A percentile compares a stretch with the other conserved stretches of the same genome.
Evolutionary conservation across 53 echinoderm and acorn worm species (phyloP).

Genomic region (Hippasteria phrygiana): DNA sequence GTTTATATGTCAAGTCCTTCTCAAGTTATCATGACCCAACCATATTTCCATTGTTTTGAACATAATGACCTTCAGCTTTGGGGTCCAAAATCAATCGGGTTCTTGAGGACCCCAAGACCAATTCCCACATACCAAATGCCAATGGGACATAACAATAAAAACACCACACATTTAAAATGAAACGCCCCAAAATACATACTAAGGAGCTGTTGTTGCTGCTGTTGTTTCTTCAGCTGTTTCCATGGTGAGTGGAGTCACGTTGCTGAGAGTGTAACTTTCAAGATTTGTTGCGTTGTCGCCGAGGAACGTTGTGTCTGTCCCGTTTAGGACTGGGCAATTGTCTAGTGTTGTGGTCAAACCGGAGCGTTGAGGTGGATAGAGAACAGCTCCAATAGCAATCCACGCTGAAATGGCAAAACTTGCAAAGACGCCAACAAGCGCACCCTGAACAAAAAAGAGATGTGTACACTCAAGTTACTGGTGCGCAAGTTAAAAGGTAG

Average conservation of each 20-base stretch:
- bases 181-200: constrained; percentile 42
- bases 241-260: constrained; percentile 34
- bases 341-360: constrained; percentile 70
- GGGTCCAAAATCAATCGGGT: too few relatives aligned
- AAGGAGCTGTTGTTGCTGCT: constrained; percentile 52
- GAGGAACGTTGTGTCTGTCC: constrained; percentile 2
- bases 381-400: constrained; percentile 81
- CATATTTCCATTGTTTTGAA: too few relatives aligned
- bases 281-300: background rate
- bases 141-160: too few relatives aligned
- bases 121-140: too few relatives aligned
- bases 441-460: constrained; percentile 69
- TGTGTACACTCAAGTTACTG: background rate
- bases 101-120: too few relatives aligned
- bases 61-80: too few relatives aligned
- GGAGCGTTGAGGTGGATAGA: constrained; percentile 61
- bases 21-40: too few relatives aligned
- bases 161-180: too few relatives aligned
- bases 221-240: constrained; percentile 7
- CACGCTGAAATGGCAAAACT: constrained; percentile 78
- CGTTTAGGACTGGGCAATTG: constrained; percentile 59
- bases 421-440: constrained; percentile 69
- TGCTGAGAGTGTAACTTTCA: constrained; percentile 27
- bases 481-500: background rate
- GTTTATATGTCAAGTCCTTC: too few relatives aligned